Evolutionary conservation across 1,140 invertebrate genomes (phyloP).

Genomic region (Drosophila orosa): DNA sequence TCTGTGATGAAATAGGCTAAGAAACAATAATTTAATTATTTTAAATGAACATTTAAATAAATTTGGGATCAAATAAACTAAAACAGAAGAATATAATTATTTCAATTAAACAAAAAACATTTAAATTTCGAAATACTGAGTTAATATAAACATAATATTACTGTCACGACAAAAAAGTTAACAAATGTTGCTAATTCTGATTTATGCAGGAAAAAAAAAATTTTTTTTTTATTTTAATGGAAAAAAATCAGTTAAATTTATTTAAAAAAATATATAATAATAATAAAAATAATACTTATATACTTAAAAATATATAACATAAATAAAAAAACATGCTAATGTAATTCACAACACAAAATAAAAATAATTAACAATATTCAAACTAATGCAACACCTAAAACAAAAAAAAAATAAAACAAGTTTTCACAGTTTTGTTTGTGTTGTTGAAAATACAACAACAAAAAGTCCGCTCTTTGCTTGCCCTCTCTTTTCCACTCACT

Average conservation of each 20-base stretch:
- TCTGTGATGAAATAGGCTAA: not conserved
- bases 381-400: not conserved
- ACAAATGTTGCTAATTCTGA: no score
- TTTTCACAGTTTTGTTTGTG: conserved; percentile 6
- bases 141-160: no score
- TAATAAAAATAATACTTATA: no score
- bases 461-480: not conserved
- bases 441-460: conserved; percentile 1
- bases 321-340: no score
- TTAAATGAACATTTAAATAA: not conserved
- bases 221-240: no score
- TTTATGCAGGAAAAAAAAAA: no score
- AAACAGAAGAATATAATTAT: not conserved
- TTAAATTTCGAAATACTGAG: no score
- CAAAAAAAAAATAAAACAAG: not conserved
- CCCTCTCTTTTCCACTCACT: not conserved
- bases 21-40: not conserved
- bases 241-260: no score
- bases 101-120: not conserved
- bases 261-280: no score
- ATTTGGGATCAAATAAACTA: no score
- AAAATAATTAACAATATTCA: not conserved
- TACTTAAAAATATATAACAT: no score
- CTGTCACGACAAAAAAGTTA: no score
- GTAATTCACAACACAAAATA: not conserved